Conservation (phyloP, 2,888 invertebrate genomes). For the Latheticus oryzae region DNA sequence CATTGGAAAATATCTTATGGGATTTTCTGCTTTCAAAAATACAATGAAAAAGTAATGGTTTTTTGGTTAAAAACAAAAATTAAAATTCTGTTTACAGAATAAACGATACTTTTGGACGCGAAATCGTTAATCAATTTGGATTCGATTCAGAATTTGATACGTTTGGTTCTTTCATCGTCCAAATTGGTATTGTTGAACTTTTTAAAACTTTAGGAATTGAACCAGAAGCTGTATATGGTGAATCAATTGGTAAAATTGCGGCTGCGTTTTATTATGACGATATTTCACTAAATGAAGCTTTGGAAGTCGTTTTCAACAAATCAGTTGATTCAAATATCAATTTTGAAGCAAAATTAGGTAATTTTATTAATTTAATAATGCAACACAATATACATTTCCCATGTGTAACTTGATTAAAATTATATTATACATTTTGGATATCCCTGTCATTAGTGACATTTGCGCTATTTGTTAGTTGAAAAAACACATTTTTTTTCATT, state of each 20-base stretch:
- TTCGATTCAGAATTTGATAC: neutral
- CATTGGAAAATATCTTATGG: conserved; percentile 1
- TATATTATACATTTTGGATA: too few relatives aligned
- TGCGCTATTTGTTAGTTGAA: too few relatives aligned
- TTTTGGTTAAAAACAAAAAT: neutral
- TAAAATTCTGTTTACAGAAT: neutral
- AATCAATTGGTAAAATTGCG: neutral
- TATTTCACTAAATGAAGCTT: conserved; percentile 4
- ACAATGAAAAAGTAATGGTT: conserved; percentile 1
- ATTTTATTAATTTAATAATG: too few relatives aligned
- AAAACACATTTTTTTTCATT: too few relatives aligned
- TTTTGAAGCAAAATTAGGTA: neutral
- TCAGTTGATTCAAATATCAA: neutral
- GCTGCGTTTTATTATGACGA: neutral
- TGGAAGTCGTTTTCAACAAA: too few relatives aligned
- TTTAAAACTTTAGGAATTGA: conserved; percentile 1
- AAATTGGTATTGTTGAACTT: conserved; percentile 6
- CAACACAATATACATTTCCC: too few relatives aligned
- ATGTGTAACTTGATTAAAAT: too few relatives aligned
- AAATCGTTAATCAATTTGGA: conserved; percentile 1
- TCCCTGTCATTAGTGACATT: too few relatives aligned
- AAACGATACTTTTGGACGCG: neutral
- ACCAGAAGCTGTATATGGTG: neutral
- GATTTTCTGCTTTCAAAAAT: neutral
- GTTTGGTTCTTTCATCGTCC: conserved; percentile 3